Conservation (phyloP, 1,140 invertebrate species). For the Mylabris phalerata region DNA sequence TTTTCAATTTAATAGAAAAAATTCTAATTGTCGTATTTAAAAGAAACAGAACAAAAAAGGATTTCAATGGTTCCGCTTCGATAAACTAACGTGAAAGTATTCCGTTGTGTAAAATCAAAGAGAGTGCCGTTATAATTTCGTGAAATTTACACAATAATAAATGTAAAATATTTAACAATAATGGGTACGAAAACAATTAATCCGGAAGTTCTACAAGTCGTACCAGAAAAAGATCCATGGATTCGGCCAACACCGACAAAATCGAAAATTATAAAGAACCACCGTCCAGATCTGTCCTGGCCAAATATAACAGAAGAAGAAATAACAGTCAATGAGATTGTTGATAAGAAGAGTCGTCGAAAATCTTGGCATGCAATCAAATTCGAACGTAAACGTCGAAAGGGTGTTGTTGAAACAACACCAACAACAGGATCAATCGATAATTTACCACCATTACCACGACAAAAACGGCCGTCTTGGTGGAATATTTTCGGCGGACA, state of each 20-base stretch:
- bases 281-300: slow-evolving; percentile 40
- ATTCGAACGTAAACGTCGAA: slow-evolving; percentile 57
- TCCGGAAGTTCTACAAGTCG: slow-evolving; percentile 35
- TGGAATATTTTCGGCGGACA: slow-evolving; percentile 79
- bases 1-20: no score
- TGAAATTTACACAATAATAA: no score
- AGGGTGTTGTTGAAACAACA: slow-evolving; percentile 49
- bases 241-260: slow-evolving; percentile 35
- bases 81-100: slow-evolving; percentile 15
- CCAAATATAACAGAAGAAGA: slow-evolving; percentile 39
- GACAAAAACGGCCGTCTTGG: slow-evolving; percentile 74
- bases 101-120: neutral
- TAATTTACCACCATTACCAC: slow-evolving; percentile 20
- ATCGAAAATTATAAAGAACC: slow-evolving; percentile 26
- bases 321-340: slow-evolving; percentile 25
- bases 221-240: slow-evolving; percentile 41
- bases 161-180: no score
- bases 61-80: slow-evolving; percentile 3
- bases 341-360: slow-evolving; percentile 44
- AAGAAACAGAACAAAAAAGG: no score
- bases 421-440: slow-evolving; percentile 34
- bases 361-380: slow-evolving; percentile 69
- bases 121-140: slow-evolving; percentile 10
- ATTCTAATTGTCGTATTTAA: no score
- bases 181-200: slow-evolving; percentile 24